Percentiles rank a stretch among this genome's conserved stretches.
Evolutionary conservation across 2,888 invertebrate species (phyloP).

Genomic region (Ichneumoninae sp.): DNA sequence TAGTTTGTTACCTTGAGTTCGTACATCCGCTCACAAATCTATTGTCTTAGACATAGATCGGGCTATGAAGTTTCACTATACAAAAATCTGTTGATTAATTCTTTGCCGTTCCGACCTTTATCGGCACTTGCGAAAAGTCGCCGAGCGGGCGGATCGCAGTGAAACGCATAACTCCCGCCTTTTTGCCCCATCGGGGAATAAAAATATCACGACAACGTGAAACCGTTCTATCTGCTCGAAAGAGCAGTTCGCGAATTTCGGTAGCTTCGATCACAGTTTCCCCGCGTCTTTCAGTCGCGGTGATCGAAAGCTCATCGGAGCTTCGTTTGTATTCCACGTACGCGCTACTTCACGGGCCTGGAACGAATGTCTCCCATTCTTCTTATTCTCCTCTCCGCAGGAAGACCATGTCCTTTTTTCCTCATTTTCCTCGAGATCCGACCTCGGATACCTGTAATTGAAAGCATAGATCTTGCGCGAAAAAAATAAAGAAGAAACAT

Average conservation of each 20-base stretch:
- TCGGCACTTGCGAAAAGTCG: no score
- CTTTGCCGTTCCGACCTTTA: no score
- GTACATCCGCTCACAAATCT: no score
- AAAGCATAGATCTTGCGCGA: background rate
- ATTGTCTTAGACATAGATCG: no score
- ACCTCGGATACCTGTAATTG: background rate
- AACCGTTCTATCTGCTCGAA: background rate
- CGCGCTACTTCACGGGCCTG: no score
- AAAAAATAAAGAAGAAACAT: constrained; percentile 42
- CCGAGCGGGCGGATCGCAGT: no score
- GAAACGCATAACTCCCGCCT: no score
- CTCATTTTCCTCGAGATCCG: background rate
- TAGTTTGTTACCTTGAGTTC: no score
- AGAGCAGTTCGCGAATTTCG: background rate
- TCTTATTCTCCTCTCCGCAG: background rate
- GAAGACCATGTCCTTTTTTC: background rate
- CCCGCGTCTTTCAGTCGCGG: background rate
- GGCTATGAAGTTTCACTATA: no score
- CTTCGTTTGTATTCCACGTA: background rate
- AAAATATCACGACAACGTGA: background rate
- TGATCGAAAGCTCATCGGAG: background rate
- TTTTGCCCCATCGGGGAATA: no score
- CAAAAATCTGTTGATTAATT: no score
- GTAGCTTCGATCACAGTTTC: background rate
- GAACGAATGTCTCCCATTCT: background rate